These are phyloP conservation scores for Erythrocercus mccallii DNA, from an alignment of 2,113 vertebrate genomes.

Conservation along the genomic window DNA sequence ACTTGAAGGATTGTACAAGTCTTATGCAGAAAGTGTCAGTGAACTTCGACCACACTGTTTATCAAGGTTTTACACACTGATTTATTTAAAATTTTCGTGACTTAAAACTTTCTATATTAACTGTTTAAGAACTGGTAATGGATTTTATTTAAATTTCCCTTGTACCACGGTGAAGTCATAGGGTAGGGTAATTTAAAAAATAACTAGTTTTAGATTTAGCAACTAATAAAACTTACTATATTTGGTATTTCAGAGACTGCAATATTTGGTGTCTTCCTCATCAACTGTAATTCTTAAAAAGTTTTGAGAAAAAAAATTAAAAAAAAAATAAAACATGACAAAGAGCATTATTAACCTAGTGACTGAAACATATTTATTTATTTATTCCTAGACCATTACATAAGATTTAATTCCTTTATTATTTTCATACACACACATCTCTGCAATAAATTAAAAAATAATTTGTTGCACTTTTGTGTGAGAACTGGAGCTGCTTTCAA, in stretches of 20 bases:
- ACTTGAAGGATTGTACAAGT: not conserved
- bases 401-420: not conserved
- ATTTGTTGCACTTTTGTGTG: not conserved
- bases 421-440: not conserved
- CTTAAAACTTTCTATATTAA: not conserved
- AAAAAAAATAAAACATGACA: not conserved
- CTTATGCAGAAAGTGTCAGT: not conserved
- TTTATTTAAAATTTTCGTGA: not conserved
- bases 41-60: not conserved
- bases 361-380: not conserved
- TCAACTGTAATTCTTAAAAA: not conserved
- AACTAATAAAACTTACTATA: not conserved
- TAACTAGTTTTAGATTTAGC: not conserved
- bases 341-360: not conserved
- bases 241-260: not conserved
- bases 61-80: not conserved
- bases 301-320: not conserved
- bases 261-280: not conserved
- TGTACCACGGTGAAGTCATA: not conserved
- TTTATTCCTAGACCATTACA: not conserved
- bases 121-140: not conserved
- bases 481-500: not conserved
- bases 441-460: not conserved
- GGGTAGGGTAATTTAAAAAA: not conserved
- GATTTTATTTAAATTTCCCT: not conserved